These are phyloP conservation scores for Drosophila subquinaria DNA, from an alignment of 2,888 invertebrate species.

Conservation along the genomic window DNA sequence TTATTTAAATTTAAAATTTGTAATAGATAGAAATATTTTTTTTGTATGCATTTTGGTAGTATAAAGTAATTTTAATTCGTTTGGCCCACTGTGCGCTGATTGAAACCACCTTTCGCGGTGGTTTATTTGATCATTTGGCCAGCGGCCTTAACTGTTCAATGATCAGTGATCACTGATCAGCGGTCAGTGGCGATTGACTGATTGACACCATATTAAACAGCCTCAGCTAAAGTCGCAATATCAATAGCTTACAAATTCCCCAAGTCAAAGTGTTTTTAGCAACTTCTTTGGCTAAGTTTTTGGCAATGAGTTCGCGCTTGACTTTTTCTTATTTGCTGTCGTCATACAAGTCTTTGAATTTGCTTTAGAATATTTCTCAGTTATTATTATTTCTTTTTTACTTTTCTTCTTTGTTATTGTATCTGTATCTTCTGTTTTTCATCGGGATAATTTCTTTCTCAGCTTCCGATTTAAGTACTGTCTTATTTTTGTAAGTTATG, in stretches of 20 bases:
- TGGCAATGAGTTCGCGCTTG: not conserved
- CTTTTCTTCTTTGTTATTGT: too few species aligned
- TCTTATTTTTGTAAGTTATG: too few species aligned
- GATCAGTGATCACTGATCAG: not conserved
- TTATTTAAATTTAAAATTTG: too few species aligned
- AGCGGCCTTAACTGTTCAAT: constrained; percentile 27
- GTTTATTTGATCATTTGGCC: constrained; percentile 12
- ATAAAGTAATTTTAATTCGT: not conserved
- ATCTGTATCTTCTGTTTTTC: too few species aligned
- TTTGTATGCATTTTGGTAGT: not conserved
- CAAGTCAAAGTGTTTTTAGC: not conserved
- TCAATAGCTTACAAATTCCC: constrained; percentile 4
- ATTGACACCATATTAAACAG: constrained; percentile 22
- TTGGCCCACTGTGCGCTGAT: not conserved
- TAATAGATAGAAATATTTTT: not conserved
- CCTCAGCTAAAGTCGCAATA: not conserved
- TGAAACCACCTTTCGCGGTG: not conserved
- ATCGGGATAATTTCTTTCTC: too few species aligned
- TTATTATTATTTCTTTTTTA: too few species aligned
- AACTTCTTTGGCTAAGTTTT: not conserved
- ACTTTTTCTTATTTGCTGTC: not conserved
- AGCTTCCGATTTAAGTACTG: too few species aligned
- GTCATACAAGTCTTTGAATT: not conserved
- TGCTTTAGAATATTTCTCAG: not conserved
- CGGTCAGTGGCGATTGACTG: not conserved